Conservation (phyloP, 2,797 vertebrate species). For the Myotis planiceps region DNA sequence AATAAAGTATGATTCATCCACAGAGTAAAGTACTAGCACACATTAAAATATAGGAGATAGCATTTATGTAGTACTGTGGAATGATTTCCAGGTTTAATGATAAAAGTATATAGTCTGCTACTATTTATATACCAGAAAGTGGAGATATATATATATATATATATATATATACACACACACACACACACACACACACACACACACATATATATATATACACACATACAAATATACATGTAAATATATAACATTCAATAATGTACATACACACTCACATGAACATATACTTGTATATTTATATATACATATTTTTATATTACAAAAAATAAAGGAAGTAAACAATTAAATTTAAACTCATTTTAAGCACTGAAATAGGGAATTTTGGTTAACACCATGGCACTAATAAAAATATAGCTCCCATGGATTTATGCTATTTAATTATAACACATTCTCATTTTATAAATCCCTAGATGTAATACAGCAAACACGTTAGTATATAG, state of each 20-base stretch:
- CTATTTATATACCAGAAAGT: background rate
- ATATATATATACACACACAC: background rate
- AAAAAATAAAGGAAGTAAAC: background rate
- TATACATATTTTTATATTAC: background rate
- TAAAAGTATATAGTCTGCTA: background rate
- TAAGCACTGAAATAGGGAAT: background rate
- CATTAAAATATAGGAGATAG: background rate
- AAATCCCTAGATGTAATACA: background rate
- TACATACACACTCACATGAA: background rate
- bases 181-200: too few species aligned
- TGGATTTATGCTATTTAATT: background rate
- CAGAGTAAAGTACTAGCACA: background rate
- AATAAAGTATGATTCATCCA: background rate
- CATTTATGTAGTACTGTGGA: background rate
- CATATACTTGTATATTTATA: too few species aligned
- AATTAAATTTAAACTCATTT: conserved; percentile 27
- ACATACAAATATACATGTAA: background rate
- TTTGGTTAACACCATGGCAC: background rate
- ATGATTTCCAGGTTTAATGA: background rate
- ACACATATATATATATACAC: background rate
- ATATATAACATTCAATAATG: background rate
- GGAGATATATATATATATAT: background rate
- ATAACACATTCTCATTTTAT: background rate
- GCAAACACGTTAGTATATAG: background rate
- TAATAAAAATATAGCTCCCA: background rate